These are phyloP conservation scores for Fabriciana adippe DNA, from an alignment of 2,888 invertebrate species.

Conservation along the genomic window DNA sequence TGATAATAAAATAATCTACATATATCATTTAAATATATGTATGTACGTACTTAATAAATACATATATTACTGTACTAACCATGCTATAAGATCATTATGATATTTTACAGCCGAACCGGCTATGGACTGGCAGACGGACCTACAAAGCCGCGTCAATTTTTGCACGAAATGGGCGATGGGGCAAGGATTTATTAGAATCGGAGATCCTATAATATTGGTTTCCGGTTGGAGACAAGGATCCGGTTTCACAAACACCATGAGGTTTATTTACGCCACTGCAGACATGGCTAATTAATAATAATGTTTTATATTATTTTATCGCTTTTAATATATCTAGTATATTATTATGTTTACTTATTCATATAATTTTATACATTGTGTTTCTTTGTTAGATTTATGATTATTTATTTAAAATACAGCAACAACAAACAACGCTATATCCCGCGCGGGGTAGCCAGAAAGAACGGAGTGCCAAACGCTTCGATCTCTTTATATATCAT, in stretches of 20 bases:
- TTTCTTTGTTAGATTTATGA: too few relatives aligned
- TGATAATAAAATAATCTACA: too few relatives aligned
- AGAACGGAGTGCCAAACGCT: too few relatives aligned
- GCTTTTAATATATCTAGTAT: not conserved
- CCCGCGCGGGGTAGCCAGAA: too few relatives aligned
- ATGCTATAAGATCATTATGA: not conserved
- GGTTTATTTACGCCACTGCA: constrained; percentile 80
- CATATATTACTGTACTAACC: too few relatives aligned
- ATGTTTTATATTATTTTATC: not conserved
- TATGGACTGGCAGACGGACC: constrained; percentile 82
- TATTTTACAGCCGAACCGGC: constrained; percentile 61
- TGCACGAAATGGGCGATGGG: constrained; percentile 84
- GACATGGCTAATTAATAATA: constrained; percentile 42
- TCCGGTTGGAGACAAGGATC: constrained; percentile 87
- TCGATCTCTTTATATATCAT: too few relatives aligned
- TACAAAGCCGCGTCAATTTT: constrained; percentile 82
- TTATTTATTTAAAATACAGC: too few relatives aligned
- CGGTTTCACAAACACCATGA: constrained; percentile 87
- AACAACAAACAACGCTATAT: too few relatives aligned
- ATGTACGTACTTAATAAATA: too few relatives aligned
- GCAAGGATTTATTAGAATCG: constrained; percentile 84
- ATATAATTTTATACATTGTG: too few relatives aligned
- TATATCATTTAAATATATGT: too few relatives aligned
- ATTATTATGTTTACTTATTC: not conserved
- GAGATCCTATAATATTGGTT: constrained; percentile 87